These are phyloP conservation scores for Heteromyza rotundicornis DNA, from an alignment of 2,888 invertebrate genomes.

Conservation along the genomic window DNA sequence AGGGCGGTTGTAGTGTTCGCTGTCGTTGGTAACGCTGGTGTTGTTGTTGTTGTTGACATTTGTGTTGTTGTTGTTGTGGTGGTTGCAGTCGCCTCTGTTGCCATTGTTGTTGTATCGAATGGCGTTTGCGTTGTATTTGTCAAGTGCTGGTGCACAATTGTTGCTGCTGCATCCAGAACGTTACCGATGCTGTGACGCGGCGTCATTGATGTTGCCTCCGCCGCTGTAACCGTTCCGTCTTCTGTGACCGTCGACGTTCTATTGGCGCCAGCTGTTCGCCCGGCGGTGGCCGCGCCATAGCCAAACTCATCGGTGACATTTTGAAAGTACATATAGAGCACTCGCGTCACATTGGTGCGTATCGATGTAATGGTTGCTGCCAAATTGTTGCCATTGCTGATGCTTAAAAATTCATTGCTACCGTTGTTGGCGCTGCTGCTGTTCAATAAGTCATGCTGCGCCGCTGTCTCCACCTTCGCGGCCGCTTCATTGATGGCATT, in stretches of 20 bases:
- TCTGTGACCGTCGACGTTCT: constrained; percentile 21
- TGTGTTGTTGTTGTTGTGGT: constrained; percentile 12
- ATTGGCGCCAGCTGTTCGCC: no score
- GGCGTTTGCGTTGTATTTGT: constrained; percentile 23
- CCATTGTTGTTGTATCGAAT: background rate
- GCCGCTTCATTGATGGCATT: background rate
- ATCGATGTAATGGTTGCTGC: constrained; percentile 40
- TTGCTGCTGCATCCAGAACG: constrained; percentile 2
- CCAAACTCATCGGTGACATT: constrained; percentile 30
- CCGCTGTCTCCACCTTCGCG: background rate
- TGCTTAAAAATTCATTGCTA: constrained; percentile 13
- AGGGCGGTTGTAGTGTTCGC: constrained; percentile 16
- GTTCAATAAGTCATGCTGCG: constrained; percentile 1
- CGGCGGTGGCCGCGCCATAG: constrained; percentile 17
- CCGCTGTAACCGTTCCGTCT: no score
- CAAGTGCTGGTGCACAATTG: constrained; percentile 20
- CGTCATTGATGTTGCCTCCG: constrained; percentile 31
- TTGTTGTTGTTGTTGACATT: constrained; percentile 25
- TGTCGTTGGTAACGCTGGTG: background rate
- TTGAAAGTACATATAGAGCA: constrained; percentile 38
- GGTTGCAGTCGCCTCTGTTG: constrained; percentile 25
- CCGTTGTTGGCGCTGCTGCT: constrained; percentile 1
- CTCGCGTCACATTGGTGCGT: constrained; percentile 39
- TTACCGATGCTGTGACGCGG: background rate
- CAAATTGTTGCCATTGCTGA: constrained; percentile 27